Evolutionary conservation across 37 sponge, comb jelly and placozoan genomes (phyloP).

Genomic region (Tethya wilhelma): DNA sequence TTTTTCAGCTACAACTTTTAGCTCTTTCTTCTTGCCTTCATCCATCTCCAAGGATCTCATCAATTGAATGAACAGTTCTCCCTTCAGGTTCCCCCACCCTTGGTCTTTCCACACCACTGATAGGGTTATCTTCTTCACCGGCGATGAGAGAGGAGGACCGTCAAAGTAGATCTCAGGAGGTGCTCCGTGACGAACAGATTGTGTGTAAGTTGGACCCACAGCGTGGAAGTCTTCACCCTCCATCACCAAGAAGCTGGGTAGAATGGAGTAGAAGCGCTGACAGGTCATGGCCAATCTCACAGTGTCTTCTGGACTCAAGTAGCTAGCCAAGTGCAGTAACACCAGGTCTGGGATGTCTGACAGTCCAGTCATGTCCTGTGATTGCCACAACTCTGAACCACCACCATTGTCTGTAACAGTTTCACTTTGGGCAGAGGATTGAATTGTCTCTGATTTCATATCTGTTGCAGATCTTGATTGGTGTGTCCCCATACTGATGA

Average conservation of each 20-base stretch:
- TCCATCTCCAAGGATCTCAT: slow-evolving; percentile 1
- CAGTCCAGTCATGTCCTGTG: background rate
- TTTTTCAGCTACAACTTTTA: slow-evolving; percentile 26
- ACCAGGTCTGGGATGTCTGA: slow-evolving; percentile 36
- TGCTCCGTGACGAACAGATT: background rate
- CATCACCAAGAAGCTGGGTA: slow-evolving; percentile 54
- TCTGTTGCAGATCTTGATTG: no score
- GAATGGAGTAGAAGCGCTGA: slow-evolving; percentile 22
- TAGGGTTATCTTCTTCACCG: slow-evolving; percentile 39
- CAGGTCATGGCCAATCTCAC: slow-evolving; percentile 21
- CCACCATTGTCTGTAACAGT: no score
- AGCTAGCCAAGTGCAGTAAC: slow-evolving; percentile 6
- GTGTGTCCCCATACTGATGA: no score
- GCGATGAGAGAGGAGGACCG: slow-evolving; percentile 21
- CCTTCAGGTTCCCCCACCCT: slow-evolving; percentile 59
- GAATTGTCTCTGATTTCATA: no score
- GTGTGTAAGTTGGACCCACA: slow-evolving; percentile 1
- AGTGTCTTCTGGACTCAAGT: slow-evolving; percentile 30
- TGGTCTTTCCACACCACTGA: slow-evolving; percentile 61
- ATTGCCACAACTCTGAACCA: no score
- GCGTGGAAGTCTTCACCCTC: slow-evolving; percentile 38
- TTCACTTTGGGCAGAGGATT: no score
- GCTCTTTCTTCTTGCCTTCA: background rate
- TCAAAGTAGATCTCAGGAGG: slow-evolving; percentile 49
- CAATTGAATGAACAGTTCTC: slow-evolving; percentile 36